Base-by-base conservation (phyloP, 2,113 vertebrate species). In the Rhipidura dahli region DNA sequence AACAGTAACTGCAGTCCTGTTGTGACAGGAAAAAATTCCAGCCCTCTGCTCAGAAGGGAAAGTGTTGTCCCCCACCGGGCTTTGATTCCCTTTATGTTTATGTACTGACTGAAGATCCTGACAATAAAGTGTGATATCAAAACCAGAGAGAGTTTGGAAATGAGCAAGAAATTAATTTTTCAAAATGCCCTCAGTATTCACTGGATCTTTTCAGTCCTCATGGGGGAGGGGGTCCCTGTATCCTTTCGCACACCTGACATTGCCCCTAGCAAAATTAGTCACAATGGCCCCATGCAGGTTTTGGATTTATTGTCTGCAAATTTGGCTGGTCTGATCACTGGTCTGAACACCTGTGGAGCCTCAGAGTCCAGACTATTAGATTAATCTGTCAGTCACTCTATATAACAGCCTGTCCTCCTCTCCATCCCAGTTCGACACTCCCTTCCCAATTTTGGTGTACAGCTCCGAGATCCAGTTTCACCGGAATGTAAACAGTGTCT, bases 301-400 rank as follows among this genome's bases (percentile, higher is more conserved):
- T 87, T 89, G 90, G 50, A 94, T 97, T 96, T 97, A 96, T 92
- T 92, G 84, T 97, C 92, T 95, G 95, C 83, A 96, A 94, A 89
- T 83, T 57, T 83, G 89, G 77, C 82, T 85, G 59, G 53, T 85
- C 87, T 7, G 19, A 78, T 77, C 85, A 66, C 83, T 96, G 95
- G 68, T 83, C 73, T 95, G 82, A 95, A 94, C 96, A 97, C 90
- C 96, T 97, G 95, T 92, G 95, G 90, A 95, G 86, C 42, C 85
- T 94, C 85, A 88, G 81, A 95, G 88, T 94, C 88, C 89, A 95
- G 94, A 92, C 92, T 88, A 94, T 86, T 95, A 96, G 94, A 97
- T 97, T 96, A 97, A 97, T 87, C 92, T 96, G 94, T 96, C 97
- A 96, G 93, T 97, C 94, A 96, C 91, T 92, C 68, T 87, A 75